Base-by-base conservation (phyloP, 1,140 invertebrate genomes). In the Doryteuthis pealeii region DNA sequence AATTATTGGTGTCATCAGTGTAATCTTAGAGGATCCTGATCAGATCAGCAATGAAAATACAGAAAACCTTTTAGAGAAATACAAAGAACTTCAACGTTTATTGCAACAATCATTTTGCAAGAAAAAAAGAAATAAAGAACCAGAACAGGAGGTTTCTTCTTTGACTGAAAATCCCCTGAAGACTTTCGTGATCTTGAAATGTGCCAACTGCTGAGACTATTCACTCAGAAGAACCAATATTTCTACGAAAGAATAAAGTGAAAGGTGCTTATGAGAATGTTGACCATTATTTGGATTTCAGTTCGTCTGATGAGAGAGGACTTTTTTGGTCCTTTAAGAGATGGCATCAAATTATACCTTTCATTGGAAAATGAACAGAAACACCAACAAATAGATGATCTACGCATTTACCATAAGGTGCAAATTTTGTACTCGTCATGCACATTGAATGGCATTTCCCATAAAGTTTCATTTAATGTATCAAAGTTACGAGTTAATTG, bases 291-390 rank as follows among this genome's bases (percentile, higher is more conserved):
- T 84, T 96, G 15, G 93, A 94, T 80, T 0, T 94, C 95, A 79
- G 94, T 93, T 81, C 86, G 92, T 15, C 86, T 95, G 2, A 84
- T 95, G 30, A 84, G 92, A 15, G 93, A 95, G 88, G 94, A 95
- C 79, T 87, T 89, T 62, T 74, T 89, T 62, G 74, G 80, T n/a
- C 87, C 89, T n/a, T 73, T 90, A 22, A 73, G 88, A 71, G 76
- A 86, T 26, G 89, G 88, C 43, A 84, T 90, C 32, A 68, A 45
- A 22, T 79, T 83, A 67, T 84, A 80, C 62, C 73, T 76, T 28
- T 0, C 22, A 43, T 30, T 26, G 18, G 71, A 40, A 14, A 40
- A 40, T 5, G 35, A 40, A 5, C 35, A 40, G 35, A 73, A 62
- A n/a, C n/a, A n/a, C n/a, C 28, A 70, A 8, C 68, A 66, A 2